Conservation (phyloP, 35 echinoderm and acorn worm genomes). For the Nesometra sesokonis region DNA sequence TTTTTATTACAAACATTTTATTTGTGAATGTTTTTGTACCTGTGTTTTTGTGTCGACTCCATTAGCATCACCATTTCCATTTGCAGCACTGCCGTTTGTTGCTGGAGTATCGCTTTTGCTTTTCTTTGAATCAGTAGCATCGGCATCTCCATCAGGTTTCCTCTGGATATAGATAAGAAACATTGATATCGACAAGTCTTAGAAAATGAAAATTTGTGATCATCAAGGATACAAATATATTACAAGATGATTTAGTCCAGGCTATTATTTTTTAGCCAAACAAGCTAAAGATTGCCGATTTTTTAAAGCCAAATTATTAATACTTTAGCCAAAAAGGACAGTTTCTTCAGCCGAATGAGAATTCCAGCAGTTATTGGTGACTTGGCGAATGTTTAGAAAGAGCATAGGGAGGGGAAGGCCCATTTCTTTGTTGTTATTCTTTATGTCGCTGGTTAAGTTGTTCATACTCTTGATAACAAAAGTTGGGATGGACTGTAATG, state of each 20-base stretch:
- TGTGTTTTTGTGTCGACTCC: neutral
- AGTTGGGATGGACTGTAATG: too few species aligned
- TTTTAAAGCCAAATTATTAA: too few species aligned
- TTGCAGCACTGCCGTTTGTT: neutral
- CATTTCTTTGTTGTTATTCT: too few species aligned
- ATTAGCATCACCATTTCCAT: constrained; percentile 10
- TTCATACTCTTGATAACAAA: too few species aligned
- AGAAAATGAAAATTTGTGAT: neutral
- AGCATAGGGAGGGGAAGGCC: too few species aligned
- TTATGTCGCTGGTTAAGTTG: too few species aligned
- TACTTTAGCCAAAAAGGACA: too few species aligned
- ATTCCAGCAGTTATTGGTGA: too few species aligned
- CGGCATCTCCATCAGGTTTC: constrained; percentile 54
- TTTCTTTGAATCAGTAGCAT: constrained; percentile 19
- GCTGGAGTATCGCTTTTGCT: neutral
- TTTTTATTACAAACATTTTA: neutral
- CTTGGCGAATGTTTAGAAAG: too few species aligned
- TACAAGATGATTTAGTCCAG: neutral
- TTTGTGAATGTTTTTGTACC: neutral
- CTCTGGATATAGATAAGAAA: constrained; percentile 26
- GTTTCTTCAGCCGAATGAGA: too few species aligned
- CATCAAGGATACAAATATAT: neutral
- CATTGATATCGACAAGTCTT: neutral
- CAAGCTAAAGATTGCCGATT: too few species aligned
- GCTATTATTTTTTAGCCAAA: neutral